Conservation (phyloP, 2,797 vertebrate species). For the Danio kyathit region DNA sequence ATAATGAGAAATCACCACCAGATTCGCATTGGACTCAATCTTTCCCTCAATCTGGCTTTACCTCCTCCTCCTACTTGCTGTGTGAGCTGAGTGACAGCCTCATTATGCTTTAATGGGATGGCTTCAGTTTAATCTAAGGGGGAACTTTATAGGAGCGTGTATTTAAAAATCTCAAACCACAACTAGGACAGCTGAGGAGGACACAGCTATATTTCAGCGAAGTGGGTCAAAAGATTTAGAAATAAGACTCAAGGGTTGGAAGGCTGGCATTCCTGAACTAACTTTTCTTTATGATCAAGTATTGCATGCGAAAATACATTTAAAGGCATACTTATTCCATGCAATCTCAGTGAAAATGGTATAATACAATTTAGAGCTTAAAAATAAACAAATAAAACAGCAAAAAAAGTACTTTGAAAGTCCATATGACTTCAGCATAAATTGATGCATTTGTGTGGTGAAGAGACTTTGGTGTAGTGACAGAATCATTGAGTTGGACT, state of each 20-base stretch:
- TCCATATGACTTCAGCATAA: no score
- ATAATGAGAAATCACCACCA: slow-evolving; percentile 34
- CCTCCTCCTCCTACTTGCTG: background rate
- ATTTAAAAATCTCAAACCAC: slow-evolving; percentile 40
- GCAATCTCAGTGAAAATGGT: no score
- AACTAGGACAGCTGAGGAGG: slow-evolving; percentile 28
- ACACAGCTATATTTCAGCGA: slow-evolving; percentile 1
- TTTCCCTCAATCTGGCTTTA: slow-evolving; percentile 14
- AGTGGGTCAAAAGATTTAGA: background rate
- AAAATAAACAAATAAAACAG: no score
- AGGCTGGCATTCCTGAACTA: background rate
- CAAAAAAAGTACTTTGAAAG: no score
- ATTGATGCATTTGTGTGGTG: no score
- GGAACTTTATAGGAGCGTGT: slow-evolving; percentile 34
- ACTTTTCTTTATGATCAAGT: background rate
- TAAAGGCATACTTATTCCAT: no score
- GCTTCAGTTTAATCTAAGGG: slow-evolving; percentile 45
- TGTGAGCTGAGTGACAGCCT: slow-evolving; percentile 49
- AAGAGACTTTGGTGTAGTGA: no score
- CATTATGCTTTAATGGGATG: slow-evolving; percentile 51
- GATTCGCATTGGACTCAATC: slow-evolving; percentile 26
- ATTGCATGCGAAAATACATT: background rate
- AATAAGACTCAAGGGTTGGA: background rate
- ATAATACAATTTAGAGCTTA: no score
- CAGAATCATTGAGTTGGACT: no score